Evolutionary conservation across 2,113 vertebrate genomes (phyloP).

Genomic region (Tachycineta bicolor): DNA sequence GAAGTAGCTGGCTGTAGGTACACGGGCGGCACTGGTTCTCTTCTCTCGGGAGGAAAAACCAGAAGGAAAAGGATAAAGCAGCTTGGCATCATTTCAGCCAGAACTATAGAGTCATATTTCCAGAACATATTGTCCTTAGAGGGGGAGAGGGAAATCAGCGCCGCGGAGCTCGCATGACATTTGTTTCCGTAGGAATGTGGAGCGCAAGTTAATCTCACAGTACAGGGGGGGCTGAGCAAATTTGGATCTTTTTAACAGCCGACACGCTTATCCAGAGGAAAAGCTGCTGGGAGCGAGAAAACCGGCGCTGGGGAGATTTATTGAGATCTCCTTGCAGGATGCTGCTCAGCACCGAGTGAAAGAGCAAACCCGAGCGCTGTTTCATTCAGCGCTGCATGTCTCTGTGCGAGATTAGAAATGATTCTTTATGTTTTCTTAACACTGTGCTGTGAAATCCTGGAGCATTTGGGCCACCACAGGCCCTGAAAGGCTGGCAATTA

Average conservation of each 20-base stretch:
- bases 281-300: background rate
- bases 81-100: background rate
- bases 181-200: conserved; percentile 9
- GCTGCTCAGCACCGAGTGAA: background rate
- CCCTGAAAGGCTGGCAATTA: conserved; percentile 39
- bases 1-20: background rate
- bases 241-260: background rate
- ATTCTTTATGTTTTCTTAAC: conserved; percentile 19
- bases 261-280: background rate
- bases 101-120: background rate
- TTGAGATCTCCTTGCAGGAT: background rate
- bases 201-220: background rate
- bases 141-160: conserved; percentile 21
- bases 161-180: conserved; percentile 22
- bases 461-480: background rate
- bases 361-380: background rate
- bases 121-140: conserved; percentile 39
- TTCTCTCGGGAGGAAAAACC: background rate
- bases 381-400: background rate
- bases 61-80: conserved; percentile 1
- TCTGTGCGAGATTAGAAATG: background rate
- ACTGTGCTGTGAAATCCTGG: background rate
- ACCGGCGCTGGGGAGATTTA: background rate
- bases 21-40: background rate
- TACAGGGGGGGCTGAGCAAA: background rate